Conservation (phyloP, 1,140 invertebrate genomes). For the Drosophila yakuba region DNA sequence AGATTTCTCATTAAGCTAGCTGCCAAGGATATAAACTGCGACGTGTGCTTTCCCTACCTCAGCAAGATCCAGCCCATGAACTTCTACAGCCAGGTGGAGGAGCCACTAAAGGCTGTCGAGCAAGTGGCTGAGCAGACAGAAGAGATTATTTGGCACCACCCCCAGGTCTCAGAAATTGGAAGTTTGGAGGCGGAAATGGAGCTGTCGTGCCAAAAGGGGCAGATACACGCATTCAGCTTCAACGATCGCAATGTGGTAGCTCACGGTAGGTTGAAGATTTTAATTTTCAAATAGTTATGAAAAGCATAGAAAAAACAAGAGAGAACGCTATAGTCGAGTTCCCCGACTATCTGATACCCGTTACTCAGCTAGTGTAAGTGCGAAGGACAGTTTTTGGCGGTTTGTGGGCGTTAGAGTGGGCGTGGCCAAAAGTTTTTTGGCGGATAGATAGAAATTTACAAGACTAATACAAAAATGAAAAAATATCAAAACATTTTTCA, state of each 20-base stretch:
- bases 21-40: constrained; percentile 48
- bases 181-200: neutral
- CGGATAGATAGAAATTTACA: too few relatives aligned
- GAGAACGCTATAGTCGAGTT: too few relatives aligned
- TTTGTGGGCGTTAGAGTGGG: too few relatives aligned
- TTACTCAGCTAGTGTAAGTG: too few relatives aligned
- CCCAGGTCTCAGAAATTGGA: neutral
- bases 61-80: constrained; percentile 7
- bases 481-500: too few relatives aligned
- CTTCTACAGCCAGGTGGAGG: constrained; percentile 57
- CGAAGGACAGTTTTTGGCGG: too few relatives aligned
- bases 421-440: too few relatives aligned
- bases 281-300: too few relatives aligned
- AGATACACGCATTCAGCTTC: constrained; percentile 41
- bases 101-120: constrained; percentile 17
- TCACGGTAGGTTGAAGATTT: constrained; percentile 40
- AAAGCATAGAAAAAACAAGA: too few relatives aligned
- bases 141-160: constrained; percentile 1
- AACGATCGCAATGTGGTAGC: constrained; percentile 5
- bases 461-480: too few relatives aligned
- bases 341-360: too few relatives aligned
- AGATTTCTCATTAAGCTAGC: constrained; percentile 30
- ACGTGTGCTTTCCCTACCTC: constrained; percentile 44
- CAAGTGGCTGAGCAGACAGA: neutral
- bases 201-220: constrained; percentile 16